phyloP scores from a whole-genome alignment of 2,888 invertebrate species.

The Drosophila paracracens region DNA sequence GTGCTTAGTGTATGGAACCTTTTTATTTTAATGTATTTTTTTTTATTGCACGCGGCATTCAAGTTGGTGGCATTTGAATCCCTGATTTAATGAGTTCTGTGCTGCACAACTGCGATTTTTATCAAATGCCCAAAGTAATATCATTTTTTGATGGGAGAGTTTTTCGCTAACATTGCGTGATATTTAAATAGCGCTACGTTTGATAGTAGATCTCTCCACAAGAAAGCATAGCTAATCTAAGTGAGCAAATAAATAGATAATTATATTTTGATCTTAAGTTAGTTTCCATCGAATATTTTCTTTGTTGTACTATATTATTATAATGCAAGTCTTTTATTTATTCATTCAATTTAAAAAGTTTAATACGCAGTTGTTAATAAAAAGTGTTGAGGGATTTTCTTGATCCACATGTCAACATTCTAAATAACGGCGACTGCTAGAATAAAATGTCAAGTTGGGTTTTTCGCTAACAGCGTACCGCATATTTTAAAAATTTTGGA shows the following conservation, averaged over 20 bases:
- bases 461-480: constrained; percentile 73
- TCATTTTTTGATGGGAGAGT: constrained; percentile 35
- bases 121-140: constrained; percentile 57
- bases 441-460: constrained; percentile 52
- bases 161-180: constrained; percentile 62
- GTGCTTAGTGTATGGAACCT: constrained; percentile 57
- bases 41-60: constrained; percentile 42
- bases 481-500: constrained; percentile 35
- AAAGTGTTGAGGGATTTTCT: constrained; percentile 9
- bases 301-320: background rate
- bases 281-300: background rate
- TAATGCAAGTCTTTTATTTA: background rate
- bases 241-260: background rate
- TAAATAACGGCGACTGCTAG: constrained; percentile 41
- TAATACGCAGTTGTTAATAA: constrained; percentile 26
- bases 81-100: constrained; percentile 55
- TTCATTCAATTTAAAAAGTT: background rate
- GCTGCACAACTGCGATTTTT: constrained; percentile 27
- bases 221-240: background rate
- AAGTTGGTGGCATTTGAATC: constrained; percentile 46
- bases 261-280: background rate
- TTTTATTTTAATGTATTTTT: constrained; percentile 4
- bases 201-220: constrained; percentile 61
- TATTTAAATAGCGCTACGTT: constrained; percentile 46
- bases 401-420: constrained; percentile 21